Percentiles rank a stretch among this genome's conserved stretches.
These are phyloP conservation scores for Varecia variegata DNA, from an alignment of 2,797 vertebrate genomes.

Conservation along the genomic window DNA sequence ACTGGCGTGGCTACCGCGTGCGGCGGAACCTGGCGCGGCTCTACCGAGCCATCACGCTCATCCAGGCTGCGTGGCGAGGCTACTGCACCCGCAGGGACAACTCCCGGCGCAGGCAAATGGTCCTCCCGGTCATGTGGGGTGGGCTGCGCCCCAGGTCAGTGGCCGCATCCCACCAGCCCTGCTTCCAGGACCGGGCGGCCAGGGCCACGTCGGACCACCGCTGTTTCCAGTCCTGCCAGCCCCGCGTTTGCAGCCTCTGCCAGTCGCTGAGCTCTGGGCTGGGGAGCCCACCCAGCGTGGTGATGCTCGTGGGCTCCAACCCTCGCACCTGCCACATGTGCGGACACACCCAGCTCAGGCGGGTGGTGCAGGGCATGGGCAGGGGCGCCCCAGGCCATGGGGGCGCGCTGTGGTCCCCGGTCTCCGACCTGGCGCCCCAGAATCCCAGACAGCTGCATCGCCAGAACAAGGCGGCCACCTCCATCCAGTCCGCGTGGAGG, in stretches of 20 bases:
- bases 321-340: constrained; percentile 70
- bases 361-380: constrained; percentile 63
- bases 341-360: constrained; percentile 32
- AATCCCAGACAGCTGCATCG: rapidly evolving
- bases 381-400: rapidly evolving
- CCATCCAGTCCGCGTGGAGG: constrained; percentile 70
- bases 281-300: neutral
- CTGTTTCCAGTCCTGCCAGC: constrained; percentile 73
- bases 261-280: neutral
- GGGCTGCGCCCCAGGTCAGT: rapidly evolving
- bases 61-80: constrained; percentile 71
- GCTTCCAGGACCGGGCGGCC: neutral
- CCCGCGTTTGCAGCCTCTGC: neutral
- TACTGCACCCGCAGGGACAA: neutral
- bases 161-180: neutral
- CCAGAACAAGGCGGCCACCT: neutral
- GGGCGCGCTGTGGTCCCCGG: rapidly evolving
- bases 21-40: neutral
- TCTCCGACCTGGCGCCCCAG: rapidly evolving
- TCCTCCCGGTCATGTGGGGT: rapidly evolving
- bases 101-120: rapidly evolving
- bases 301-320: constrained; percentile 53
- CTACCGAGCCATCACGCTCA: neutral
- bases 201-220: neutral
- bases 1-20: constrained; percentile 43